Evolutionary conservation across 2,888 invertebrate genomes (phyloP), one percentile per base, ranked within the genome.

Genomic region (Eupithecia inturbata): DNA sequence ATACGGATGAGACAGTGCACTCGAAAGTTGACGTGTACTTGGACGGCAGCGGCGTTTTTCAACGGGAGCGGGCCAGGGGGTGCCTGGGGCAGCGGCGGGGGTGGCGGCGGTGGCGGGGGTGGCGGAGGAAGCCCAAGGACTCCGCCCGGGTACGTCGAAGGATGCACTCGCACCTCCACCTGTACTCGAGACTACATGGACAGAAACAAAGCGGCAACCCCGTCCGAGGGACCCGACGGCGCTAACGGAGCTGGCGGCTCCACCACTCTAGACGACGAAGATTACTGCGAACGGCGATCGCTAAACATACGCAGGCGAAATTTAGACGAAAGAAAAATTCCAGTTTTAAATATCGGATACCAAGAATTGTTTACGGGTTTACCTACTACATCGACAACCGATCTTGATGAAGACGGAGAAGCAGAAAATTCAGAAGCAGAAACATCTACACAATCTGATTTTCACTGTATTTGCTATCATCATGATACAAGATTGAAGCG

Each of bases 131-230:
- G 0, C 0, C 88, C 91, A 4, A 85, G 88, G 74, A 94, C 93
- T 14, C 93, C 91, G 14, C 89, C 90, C 12, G 93, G 93, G 1
- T 93, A 91, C 78, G 93, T 94, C 3, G 91, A 91, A 36, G 93
- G 92, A 22, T 94, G 94, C 79, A 90, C 92, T 19, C 87, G 93
- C 31, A 94, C 93, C 57, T 93, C 91, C 14, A 94, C 94, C 0
- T 94, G 94, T 76, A 93, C 93, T 1, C 87, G 94, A 66, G 90
- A 90, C 57, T 89, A 81, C 75, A 87, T 91, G 88, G 84, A 92
- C 41, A 85, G 91, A 77, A 94, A 94, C 74, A 91, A 88, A 86
- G 81, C 86, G 76, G 84, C 85, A 1, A 83, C 87, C 41, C 41
- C 80, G 63, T 71, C 85, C 31, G 75, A 73, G 53, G 28, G 53